Conservation (phyloP, 2,113 vertebrate species). For the Bungarus multicinctus region DNA sequence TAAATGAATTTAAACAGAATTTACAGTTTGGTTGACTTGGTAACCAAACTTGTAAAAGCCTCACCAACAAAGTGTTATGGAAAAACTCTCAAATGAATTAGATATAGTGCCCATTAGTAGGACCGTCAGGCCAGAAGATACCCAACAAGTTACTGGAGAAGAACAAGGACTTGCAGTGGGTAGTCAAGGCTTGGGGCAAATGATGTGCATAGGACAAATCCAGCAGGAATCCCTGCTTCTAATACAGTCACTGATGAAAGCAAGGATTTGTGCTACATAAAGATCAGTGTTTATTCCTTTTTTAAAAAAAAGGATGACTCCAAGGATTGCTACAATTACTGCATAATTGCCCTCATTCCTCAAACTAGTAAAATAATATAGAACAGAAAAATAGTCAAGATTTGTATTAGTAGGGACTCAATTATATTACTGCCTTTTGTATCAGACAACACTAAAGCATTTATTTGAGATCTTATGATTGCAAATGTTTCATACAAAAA, state of each 20-base stretch:
- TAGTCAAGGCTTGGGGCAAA: neutral
- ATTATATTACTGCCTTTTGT: neutral
- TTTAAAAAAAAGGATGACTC: neutral
- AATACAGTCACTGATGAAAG: neutral
- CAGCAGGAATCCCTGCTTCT: neutral
- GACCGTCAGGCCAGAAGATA: neutral
- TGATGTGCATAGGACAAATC: neutral
- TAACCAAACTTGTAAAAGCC: neutral
- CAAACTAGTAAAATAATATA: neutral
- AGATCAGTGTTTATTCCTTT: neutral
- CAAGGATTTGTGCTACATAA: neutral
- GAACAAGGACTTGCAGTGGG: neutral
- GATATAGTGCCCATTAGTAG: neutral
- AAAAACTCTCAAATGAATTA: neutral
- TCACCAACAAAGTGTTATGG: neutral
- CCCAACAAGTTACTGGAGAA: neutral
- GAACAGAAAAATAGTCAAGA: neutral
- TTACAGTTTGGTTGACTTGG: no score
- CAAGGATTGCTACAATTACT: neutral
- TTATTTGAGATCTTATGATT: neutral
- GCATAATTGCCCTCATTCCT: neutral
- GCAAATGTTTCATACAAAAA: neutral
- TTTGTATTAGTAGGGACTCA: neutral
- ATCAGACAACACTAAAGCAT: neutral
- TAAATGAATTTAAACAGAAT: no score